Evolutionary conservation across 2,888 invertebrate species (phyloP), one percentile per base, ranked within the genome.

Genomic region (Epinotia nisella): DNA sequence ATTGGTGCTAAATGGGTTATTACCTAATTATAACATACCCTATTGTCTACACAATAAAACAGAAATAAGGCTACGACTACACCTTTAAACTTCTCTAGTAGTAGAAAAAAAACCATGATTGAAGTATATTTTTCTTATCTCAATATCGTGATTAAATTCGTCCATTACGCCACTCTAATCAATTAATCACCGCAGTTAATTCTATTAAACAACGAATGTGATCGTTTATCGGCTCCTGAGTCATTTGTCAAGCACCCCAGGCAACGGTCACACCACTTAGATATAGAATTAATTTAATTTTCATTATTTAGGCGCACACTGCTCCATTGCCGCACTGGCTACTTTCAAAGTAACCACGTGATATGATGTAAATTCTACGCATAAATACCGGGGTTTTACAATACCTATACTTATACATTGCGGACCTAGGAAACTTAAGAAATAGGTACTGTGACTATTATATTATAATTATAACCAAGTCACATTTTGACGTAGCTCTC

Each of bases 141-240:
- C 68, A 71, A 59, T 41, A 70, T 68, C 49, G 45, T 78, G 76
- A 80, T 78, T 77, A 79, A 82, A 80, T 78, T 73, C 65, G 74
- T 72, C 80, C 79, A 80, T 78, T 81, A 79, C 74, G 56, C 35
- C 59, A 55, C 60, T 49, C 41, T 74, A 78, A 77, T 81, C 84
- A 81, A 89, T 89, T 87, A 88, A 90, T 90, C 88, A 89, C 83
- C 77, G 78, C 79, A 82, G 85, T 87, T 89, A 90, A 90, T 89
- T 87, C 84, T 87, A 88, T 90, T 87, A 88, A 82, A 76, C 75
- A 75, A 71, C 71, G 81, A 81, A 82, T 77, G 78, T 77, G 83
- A 83, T 82, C 86, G 83, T 85, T 85, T 85, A 80, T 85, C 82
- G 82, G 80, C 77, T 76, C 77, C 76, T 77, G 39, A 76, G 80